Conservation (phyloP, 2,888 invertebrate genomes). For the Drosophila mettleri region DNA sequence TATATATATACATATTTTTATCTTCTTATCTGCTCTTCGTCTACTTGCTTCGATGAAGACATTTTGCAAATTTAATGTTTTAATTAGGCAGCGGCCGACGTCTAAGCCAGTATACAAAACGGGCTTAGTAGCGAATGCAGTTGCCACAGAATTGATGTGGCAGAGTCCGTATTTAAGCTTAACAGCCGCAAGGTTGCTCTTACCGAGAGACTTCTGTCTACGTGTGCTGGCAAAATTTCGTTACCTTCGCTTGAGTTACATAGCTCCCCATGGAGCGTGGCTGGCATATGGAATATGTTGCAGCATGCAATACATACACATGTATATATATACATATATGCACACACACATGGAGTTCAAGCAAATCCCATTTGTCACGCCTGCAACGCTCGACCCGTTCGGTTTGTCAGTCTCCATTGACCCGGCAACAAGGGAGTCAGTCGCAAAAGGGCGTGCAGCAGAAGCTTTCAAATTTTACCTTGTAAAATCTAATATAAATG, state of each 20-base stretch:
- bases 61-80: conserved; percentile 59
- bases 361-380: conserved; percentile 75
- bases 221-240: conserved; percentile 47
- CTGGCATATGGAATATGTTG: conserved; percentile 59
- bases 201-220: conserved; percentile 33
- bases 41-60: conserved; percentile 35
- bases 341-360: conserved; percentile 5
- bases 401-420: conserved; percentile 68
- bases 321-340: conserved; percentile 1
- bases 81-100: conserved; percentile 48
- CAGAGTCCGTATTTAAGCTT: conserved; percentile 45
- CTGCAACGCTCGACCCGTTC: conserved; percentile 56
- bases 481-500: conserved; percentile 80
- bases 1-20: too few relatives aligned
- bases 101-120: conserved; percentile 14
- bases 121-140: conserved; percentile 35
- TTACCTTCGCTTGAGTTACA: conserved; percentile 33
- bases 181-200: conserved; percentile 29
- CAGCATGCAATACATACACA: conserved; percentile 20
- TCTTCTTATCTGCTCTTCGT: neutral
- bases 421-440: conserved; percentile 49
- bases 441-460: neutral
- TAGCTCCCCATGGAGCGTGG: conserved; percentile 40
- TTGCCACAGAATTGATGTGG: conserved; percentile 49
- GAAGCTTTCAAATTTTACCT: conserved; percentile 36